A percentile compares a stretch with the other conserved stretches of the same genome.
phyloP scores from a whole-genome alignment of 2,797 vertebrate genomes.

The Sylvilagus floridanus region DNA sequence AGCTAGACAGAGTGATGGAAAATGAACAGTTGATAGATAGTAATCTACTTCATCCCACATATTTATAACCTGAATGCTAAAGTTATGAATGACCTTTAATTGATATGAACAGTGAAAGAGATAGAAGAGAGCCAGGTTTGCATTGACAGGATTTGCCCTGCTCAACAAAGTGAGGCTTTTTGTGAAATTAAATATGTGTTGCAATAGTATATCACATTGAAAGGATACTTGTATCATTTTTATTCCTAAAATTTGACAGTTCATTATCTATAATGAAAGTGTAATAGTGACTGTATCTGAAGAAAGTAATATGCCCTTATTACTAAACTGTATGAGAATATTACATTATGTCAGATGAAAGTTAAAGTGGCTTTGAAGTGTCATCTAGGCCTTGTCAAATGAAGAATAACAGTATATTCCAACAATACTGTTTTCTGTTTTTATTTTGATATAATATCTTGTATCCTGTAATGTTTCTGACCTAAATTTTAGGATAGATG shows the following conservation, averaged over 20 bases:
- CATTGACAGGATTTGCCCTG: constrained; percentile 31
- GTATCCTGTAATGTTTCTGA: constrained; percentile 1
- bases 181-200: constrained; percentile 24
- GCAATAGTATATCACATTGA: constrained; percentile 5
- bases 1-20: neutral
- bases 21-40: neutral
- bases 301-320: constrained; percentile 33
- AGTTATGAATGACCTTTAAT: constrained; percentile 19
- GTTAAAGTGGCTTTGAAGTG: constrained; percentile 13
- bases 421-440: neutral
- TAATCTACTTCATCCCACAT: neutral
- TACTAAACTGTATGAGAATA: neutral
- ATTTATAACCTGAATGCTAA: constrained; percentile 8
- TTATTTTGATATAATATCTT: neutral
- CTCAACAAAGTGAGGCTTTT: neutral
- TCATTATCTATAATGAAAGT: constrained; percentile 44
- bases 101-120: neutral
- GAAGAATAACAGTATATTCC: neutral
- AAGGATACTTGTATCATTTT: constrained; percentile 17
- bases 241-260: constrained; percentile 27
- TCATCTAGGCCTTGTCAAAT: neutral
- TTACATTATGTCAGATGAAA: constrained; percentile 30
- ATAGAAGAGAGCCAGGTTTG: neutral
- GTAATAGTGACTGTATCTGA: neutral
- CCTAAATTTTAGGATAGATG: neutral